Evolutionary conservation across 2,888 invertebrate species (phyloP).

Genomic region (Aphelenchoides bicaudatus): DNA sequence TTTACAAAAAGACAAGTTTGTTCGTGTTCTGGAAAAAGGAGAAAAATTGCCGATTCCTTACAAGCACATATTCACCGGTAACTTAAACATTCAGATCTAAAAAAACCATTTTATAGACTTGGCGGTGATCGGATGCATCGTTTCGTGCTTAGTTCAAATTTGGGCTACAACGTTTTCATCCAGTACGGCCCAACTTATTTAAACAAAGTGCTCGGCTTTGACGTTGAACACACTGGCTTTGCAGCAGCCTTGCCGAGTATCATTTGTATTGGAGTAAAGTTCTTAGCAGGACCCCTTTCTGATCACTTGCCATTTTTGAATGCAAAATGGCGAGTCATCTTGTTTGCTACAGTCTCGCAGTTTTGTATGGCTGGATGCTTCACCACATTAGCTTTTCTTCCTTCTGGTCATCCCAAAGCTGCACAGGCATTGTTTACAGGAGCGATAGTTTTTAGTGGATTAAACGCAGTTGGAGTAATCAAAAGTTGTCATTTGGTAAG

Average conservation of each 20-base stretch:
- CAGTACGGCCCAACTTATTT: conserved; percentile 37
- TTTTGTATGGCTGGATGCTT: conserved; percentile 34
- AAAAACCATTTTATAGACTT: conserved; percentile 24
- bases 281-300: conserved; percentile 30
- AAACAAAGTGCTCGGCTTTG: conserved; percentile 36
- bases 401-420: conserved; percentile 25
- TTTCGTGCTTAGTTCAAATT: conserved; percentile 25
- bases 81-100: background rate
- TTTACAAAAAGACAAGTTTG: conserved; percentile 8
- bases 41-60: conserved; percentile 19
- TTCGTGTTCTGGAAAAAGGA: conserved; percentile 6
- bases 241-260: conserved; percentile 29
- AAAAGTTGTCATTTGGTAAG: conserved; percentile 44
- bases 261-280: conserved; percentile 31
- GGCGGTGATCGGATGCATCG: conserved; percentile 34
- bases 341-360: conserved; percentile 34
- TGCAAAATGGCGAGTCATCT: conserved; percentile 26
- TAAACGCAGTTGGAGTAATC: conserved; percentile 44
- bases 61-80: conserved; percentile 18
- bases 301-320: conserved; percentile 28
- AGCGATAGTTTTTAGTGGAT: conserved; percentile 41
- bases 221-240: conserved; percentile 29
- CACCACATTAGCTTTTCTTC: conserved; percentile 30
- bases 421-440: conserved; percentile 28
- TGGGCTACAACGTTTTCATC: conserved; percentile 34